phyloP scores from a whole-genome alignment of 2,888 invertebrate species.

The Noctua pronuba region DNA sequence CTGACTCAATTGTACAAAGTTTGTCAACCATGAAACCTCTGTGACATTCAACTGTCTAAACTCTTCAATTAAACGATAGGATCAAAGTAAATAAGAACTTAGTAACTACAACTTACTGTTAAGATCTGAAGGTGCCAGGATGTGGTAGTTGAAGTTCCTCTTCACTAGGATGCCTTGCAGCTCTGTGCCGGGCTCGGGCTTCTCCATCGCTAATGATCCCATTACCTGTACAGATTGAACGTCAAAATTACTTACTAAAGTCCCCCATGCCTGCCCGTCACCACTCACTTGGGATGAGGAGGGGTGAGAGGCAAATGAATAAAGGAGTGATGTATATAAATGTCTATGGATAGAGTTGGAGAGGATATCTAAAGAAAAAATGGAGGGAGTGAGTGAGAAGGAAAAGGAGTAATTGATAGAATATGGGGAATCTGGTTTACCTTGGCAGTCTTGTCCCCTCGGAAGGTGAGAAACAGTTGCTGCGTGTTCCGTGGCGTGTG shows the following conservation, averaged over 20 bases:
- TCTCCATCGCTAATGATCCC: slow-evolving; percentile 96
- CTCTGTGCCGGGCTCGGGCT: slow-evolving; percentile 94
- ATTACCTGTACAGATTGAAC: slow-evolving; percentile 90
- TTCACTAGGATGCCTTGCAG: slow-evolving; percentile 98
- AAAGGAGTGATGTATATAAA: not conserved
- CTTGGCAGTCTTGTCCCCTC: slow-evolving; percentile 99
- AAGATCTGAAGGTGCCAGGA: slow-evolving; percentile 97
- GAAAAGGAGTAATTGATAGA: not conserved
- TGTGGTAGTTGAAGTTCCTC: slow-evolving; percentile 99
- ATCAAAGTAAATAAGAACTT: not conserved
- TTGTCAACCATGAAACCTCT: not conserved
- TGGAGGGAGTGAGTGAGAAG: not conserved
- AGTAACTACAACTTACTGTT: slow-evolving; percentile 90
- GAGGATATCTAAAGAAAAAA: not conserved
- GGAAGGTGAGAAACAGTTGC: slow-evolving; percentile 97
- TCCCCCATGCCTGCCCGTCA: not conserved
- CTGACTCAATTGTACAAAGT: not conserved
- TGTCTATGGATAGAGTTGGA: not conserved
- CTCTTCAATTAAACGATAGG: not conserved
- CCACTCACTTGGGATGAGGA: too few relatives aligned
- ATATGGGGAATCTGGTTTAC: slow-evolving; percentile 74
- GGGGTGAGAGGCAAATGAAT: not conserved
- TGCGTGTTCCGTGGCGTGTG: slow-evolving; percentile 99
- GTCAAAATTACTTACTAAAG: not conserved
- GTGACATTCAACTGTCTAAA: not conserved